phyloP scores from a whole-genome alignment of 64 coral and sea anemone genomes.

The Catalaphyllia jardinei region DNA sequence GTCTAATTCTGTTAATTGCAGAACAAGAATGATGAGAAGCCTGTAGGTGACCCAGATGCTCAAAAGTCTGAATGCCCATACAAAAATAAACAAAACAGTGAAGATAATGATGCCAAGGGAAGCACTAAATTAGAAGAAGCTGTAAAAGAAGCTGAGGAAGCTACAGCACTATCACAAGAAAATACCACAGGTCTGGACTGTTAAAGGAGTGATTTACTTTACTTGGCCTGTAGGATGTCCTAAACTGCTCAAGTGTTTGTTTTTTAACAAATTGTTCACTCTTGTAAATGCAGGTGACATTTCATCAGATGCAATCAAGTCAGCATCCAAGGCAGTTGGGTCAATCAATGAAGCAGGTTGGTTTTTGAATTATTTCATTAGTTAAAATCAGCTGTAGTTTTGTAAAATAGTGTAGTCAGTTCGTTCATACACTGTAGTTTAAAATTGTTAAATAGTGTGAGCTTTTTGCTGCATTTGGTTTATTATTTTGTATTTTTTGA shows the following conservation, averaged over 20 bases:
- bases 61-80: conserved; percentile 9
- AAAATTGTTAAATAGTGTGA: no score
- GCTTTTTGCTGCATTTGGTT: no score
- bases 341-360: conserved; percentile 82
- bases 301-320: conserved; percentile 82
- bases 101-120: neutral
- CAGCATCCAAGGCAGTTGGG: conserved; percentile 81
- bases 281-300: conserved; percentile 53
- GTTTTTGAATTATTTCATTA: neutral
- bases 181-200: neutral
- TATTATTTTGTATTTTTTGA: neutral
- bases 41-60: conserved; percentile 17
- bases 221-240: neutral
- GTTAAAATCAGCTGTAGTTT: neutral
- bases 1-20: neutral
- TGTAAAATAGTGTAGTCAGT: no score
- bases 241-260: neutral
- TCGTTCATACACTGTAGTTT: no score
- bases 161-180: neutral
- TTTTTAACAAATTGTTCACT: neutral
- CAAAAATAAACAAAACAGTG: neutral
- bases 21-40: conserved; percentile 34
- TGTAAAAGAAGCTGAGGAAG: conserved; percentile 39
- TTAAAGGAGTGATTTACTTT: neutral
- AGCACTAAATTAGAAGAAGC: conserved; percentile 27